Percentiles rank a stretch among this genome's conserved stretches.
Evolutionary conservation across 2,797 vertebrate genomes (phyloP).

Genomic region (Acanthurus lineatus): DNA sequence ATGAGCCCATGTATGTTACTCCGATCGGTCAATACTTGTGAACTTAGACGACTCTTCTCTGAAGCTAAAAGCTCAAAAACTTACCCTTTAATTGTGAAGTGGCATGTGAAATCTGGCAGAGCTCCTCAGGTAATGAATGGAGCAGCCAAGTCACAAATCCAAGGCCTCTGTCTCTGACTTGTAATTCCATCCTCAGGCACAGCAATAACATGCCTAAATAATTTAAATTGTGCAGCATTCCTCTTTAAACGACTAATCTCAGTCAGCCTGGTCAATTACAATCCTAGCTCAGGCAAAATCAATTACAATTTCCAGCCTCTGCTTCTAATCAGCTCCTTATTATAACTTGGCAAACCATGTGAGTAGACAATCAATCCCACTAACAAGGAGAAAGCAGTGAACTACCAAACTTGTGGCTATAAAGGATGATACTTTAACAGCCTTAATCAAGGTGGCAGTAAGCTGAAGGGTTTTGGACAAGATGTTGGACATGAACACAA

Average conservation of each 20-base stretch:
- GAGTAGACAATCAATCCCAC: constrained; percentile 65
- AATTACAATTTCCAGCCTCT: constrained; percentile 63
- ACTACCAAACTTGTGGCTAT: constrained; percentile 9
- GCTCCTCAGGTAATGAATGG: constrained; percentile 41
- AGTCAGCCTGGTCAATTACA: constrained; percentile 60
- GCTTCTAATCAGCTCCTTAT: constrained; percentile 75
- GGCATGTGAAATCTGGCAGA: constrained; percentile 13
- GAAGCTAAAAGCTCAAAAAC: constrained; percentile 24
- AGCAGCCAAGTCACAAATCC: constrained; percentile 33
- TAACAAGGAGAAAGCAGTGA: constrained; percentile 19
- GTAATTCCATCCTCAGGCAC: constrained; percentile 40
- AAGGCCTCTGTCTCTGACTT: constrained; percentile 42
- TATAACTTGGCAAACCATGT: constrained; percentile 67
- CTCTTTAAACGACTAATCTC: constrained; percentile 63
- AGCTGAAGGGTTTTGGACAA: neutral
- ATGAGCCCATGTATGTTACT: constrained; percentile 39
- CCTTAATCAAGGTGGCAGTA: constrained; percentile 27
- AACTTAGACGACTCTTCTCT: constrained; percentile 33
- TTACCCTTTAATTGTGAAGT: constrained; percentile 32
- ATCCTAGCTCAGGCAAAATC: constrained; percentile 54
- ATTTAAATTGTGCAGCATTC: constrained; percentile 48
- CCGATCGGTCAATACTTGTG: constrained; percentile 43
- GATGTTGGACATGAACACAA: constrained; percentile 17
- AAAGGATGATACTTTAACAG: constrained; percentile 14
- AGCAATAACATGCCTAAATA: constrained; percentile 54